Evolutionary conservation across 2,113 vertebrate genomes (phyloP).

Genomic region (Cariama cristata): DNA sequence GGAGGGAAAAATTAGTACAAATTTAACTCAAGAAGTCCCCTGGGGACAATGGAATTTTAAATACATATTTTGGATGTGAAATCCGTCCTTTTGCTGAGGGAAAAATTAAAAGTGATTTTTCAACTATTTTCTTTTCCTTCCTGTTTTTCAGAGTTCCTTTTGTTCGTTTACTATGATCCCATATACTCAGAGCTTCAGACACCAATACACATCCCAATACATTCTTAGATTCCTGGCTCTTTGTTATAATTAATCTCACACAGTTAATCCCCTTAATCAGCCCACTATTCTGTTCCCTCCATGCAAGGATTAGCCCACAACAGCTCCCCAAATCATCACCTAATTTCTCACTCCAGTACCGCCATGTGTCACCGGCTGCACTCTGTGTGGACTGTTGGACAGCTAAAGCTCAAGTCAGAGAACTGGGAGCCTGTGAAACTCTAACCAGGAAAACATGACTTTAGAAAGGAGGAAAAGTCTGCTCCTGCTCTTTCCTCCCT

Average conservation of each 20-base stretch:
- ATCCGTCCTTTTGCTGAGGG: background rate
- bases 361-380: background rate
- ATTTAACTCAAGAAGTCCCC: background rate
- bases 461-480: background rate
- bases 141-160: background rate
- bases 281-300: background rate
- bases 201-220: background rate
- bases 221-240: background rate
- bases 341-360: slow-evolving; percentile 10
- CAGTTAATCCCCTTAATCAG: background rate
- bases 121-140: background rate
- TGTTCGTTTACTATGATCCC: background rate
- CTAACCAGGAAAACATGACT: background rate
- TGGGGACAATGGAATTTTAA: background rate
- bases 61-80: background rate
- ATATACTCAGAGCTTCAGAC: background rate
- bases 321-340: background rate
- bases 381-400: background rate
- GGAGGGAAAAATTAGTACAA: background rate
- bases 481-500: background rate
- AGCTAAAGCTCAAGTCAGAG: background rate
- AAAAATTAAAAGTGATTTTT: background rate
- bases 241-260: background rate
- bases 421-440: background rate
- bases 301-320: background rate